Conservation (phyloP, 2,888 invertebrate species). For the Drosophila merina region DNA sequence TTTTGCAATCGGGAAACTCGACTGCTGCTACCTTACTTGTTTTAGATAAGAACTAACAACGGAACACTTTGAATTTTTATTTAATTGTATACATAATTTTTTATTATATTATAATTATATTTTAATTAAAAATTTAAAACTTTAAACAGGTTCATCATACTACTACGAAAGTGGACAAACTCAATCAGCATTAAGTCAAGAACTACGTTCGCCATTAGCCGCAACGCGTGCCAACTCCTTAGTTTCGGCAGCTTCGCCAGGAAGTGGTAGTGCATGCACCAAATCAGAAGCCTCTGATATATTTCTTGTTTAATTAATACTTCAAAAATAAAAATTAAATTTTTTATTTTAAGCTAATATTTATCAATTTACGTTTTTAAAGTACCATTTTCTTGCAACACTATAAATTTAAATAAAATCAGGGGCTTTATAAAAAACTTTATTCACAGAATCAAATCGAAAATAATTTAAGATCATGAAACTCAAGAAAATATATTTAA, state of each 20-base stretch:
- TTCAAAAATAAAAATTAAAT: constrained; percentile 4
- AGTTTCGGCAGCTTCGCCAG: constrained; percentile 88
- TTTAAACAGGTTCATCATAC: constrained; percentile 86
- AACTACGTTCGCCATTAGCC: constrained; percentile 88
- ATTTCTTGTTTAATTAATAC: constrained; percentile 79
- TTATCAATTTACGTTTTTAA: not conserved
- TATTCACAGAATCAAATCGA: not conserved
- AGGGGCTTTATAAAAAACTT: not conserved
- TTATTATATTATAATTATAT: not conserved
- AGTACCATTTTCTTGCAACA: not conserved
- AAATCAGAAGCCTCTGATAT: constrained; percentile 86
- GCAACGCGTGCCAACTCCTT: constrained; percentile 89
- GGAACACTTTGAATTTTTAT: too few relatives aligned
- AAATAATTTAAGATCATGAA: too few relatives aligned
- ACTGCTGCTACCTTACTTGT: too few relatives aligned
- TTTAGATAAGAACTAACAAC: too few relatives aligned
- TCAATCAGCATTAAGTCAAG: constrained; percentile 84
- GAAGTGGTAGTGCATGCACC: constrained; percentile 88
- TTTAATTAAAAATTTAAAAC: not conserved
- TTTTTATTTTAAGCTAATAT: not conserved
- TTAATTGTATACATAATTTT: not conserved
- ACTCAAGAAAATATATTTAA: not conserved
- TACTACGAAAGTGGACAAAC: constrained; percentile 85
- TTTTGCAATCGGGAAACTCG: too few relatives aligned
- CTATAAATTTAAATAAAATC: not conserved